Base-by-base conservation (phyloP, 2,888 invertebrate genomes). In the Ceratothoa steindachneri region DNA sequence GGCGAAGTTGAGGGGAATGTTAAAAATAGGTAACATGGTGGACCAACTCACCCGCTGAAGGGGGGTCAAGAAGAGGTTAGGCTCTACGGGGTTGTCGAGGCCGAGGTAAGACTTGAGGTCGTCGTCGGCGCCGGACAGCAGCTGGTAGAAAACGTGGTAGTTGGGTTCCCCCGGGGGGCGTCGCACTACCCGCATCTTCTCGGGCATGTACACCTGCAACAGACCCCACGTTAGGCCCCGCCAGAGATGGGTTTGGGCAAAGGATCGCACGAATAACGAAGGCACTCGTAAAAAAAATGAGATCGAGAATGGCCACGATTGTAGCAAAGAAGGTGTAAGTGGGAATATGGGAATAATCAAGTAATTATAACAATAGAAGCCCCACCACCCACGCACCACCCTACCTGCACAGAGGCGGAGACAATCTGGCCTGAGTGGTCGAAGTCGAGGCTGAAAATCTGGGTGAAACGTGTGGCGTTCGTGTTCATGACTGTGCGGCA, bases 381-480 rank as follows among this genome's bases (percentile, higher is more conserved):
- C n/a, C n/a, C n/a, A n/a, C n/a, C n/a, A n/a, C n/a, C n/a, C n/a
- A n/a, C n/a, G n/a, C n/a, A n/a, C n/a, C n/a, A n/a, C n/a, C n/a
- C n/a, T n/a, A 89, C 92, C 87, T 97, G 96, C 30, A 96, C 87
- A 0, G 94, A 94, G 0, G 94, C 94, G 0, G 95, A 93, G 1
- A 92, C 92, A 71, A 97, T 89, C 81, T 91, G 90, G 29, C 96
- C 96, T 65, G 92, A 91, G 82, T 95, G 93, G 86, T 97, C 97
- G 84, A 96, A 96, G 84, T 97, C 97, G 81, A 98, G 85, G 72
- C 94, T 94, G 81, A 95, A 90, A n/a, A 97, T 88, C 81, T 95
- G 93, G 1, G 95, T 93, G 85, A 92, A 94, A 70, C 95, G 89
- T 0, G 95, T 93, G 12, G 96, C 94, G 85, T 93, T 93, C 5